phyloP scores from a whole-genome alignment of 2,113 vertebrate species.

The Phodopus roborovskii region DNA sequence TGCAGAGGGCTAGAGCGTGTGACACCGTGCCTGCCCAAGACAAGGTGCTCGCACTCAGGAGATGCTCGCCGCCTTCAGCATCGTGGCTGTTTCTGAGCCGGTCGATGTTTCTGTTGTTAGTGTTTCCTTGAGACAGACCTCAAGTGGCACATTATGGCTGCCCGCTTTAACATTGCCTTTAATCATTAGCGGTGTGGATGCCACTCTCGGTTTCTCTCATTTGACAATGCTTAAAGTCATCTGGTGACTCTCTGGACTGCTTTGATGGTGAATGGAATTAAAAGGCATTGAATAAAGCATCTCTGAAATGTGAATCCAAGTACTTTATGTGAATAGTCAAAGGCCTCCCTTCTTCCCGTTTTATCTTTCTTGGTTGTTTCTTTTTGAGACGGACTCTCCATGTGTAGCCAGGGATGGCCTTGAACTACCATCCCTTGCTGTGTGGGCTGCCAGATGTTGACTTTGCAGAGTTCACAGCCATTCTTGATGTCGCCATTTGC shows the following conservation, averaged over 20 bases:
- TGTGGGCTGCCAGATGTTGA: not conserved
- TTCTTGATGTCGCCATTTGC: not conserved
- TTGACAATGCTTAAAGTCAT: not conserved
- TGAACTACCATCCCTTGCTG: not conserved
- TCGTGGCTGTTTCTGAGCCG: not conserved
- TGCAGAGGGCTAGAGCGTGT: not conserved
- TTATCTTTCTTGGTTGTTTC: not conserved
- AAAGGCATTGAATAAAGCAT: not conserved
- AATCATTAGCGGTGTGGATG: not conserved
- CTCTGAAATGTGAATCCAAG: not conserved
- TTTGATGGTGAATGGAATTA: slow-evolving; percentile 18
- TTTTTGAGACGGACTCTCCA: not conserved
- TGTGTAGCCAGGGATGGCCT: no score
- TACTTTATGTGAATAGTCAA: not conserved
- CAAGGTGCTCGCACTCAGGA: not conserved
- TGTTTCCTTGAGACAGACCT: not conserved
- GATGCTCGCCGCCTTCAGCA: not conserved
- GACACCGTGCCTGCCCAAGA: not conserved
- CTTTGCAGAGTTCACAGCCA: no score
- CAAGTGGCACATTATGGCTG: not conserved
- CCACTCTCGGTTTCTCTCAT: not conserved
- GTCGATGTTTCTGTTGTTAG: not conserved
- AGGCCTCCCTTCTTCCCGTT: not conserved
- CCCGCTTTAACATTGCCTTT: not conserved
- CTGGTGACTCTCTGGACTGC: not conserved